These are phyloP conservation scores for Amphipoea lucens DNA, from an alignment of 2,888 invertebrate species.

Conservation along the genomic window DNA sequence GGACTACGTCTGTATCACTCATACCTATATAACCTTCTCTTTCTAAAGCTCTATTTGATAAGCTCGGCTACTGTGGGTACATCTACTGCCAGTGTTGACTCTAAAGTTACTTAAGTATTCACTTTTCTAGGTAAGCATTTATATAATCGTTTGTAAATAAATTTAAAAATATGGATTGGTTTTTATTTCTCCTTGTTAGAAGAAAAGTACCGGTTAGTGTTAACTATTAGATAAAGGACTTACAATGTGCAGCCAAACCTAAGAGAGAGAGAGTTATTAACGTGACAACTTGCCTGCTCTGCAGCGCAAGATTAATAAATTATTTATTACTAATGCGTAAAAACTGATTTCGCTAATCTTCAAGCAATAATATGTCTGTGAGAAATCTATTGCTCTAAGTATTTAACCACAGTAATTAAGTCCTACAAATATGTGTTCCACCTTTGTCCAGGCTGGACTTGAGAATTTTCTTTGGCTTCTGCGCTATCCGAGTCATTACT, in stretches of 20 bases:
- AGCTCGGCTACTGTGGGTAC: neutral
- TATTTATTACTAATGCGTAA: neutral
- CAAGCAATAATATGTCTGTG: neutral
- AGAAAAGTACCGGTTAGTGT: neutral
- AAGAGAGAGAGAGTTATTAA: neutral
- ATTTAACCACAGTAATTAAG: neutral
- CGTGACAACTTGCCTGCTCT: too few relatives aligned
- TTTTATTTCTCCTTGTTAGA: conserved; percentile 14
- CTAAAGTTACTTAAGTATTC: conserved; percentile 19
- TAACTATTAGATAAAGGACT: neutral
- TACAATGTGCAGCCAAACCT: neutral
- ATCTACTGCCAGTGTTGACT: conserved; percentile 11
- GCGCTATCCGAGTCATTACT: neutral
- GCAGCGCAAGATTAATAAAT: neutral
- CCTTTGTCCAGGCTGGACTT: neutral
- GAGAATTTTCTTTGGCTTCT: neutral
- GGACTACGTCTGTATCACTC: neutral
- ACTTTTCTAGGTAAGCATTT: conserved; percentile 20
- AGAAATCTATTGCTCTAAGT: neutral
- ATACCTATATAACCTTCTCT: neutral
- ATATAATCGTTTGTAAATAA: conserved; percentile 52
- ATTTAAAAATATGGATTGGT: conserved; percentile 12
- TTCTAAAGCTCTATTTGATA: neutral
- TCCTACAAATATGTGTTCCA: neutral
- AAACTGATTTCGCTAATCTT: neutral